Evolutionary conservation across 2,888 invertebrate genomes (phyloP).

Genomic region (Drosophila hamatofila): DNA sequence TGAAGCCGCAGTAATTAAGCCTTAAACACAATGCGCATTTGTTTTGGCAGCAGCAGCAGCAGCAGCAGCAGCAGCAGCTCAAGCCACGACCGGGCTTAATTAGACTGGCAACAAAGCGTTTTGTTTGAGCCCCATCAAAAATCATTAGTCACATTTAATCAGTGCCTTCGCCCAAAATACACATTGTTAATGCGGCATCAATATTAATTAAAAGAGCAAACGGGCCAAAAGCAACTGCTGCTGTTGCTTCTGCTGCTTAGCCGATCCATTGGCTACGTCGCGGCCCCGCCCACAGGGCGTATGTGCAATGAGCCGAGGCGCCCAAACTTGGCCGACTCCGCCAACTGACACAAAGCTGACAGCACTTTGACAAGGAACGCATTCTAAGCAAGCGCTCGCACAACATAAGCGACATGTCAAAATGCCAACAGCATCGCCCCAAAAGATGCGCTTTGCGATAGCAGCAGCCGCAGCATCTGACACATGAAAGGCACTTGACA

Average conservation of each 20-base stretch:
- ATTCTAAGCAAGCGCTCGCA: conserved; percentile 70
- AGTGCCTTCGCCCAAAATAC: conserved; percentile 57
- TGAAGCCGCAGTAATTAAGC: conserved; percentile 63
- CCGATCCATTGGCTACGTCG: conserved; percentile 18
- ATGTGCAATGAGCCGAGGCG: conserved; percentile 51
- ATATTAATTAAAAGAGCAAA: conserved; percentile 68
- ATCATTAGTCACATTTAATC: conserved; percentile 75
- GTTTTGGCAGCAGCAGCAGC: conserved; percentile 41
- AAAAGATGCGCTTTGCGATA: conserved; percentile 71
- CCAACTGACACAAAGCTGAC: conserved; percentile 74
- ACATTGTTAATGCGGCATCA: conserved; percentile 75
- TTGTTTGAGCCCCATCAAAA: conserved; percentile 60
- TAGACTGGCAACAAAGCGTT: conserved; percentile 63
- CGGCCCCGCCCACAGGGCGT: conserved; percentile 30
- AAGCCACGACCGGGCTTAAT: conserved; percentile 57
- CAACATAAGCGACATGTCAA: conserved; percentile 77
- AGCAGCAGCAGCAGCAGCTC: conserved; percentile 35
- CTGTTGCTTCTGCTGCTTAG: conserved; percentile 5
- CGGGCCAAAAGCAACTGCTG: background rate
- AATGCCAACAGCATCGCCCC: conserved; percentile 69
- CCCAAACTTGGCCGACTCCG: conserved; percentile 37
- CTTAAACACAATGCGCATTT: conserved; percentile 69
- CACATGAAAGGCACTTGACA: conserved; percentile 69
- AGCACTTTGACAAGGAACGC: conserved; percentile 77
- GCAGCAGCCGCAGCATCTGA: conserved; percentile 60